phyloP scores from a whole-genome alignment of 2,888 invertebrate species.

The Cephonodes hylas region DNA sequence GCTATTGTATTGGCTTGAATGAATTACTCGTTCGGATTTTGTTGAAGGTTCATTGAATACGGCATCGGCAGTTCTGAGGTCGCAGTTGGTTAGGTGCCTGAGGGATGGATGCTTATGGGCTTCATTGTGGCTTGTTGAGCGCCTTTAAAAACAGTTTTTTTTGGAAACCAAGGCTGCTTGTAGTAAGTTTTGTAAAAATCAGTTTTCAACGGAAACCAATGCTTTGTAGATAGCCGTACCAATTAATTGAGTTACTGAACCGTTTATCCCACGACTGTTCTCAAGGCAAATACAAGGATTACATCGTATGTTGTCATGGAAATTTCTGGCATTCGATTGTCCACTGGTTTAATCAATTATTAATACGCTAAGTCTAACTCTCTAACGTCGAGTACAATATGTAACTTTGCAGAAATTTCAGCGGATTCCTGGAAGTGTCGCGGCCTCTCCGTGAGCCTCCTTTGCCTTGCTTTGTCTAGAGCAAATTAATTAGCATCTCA shows the following conservation, averaged over 20 bases:
- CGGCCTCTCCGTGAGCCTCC: not conserved
- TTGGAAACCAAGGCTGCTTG: too few relatives aligned
- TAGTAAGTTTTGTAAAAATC: too few relatives aligned
- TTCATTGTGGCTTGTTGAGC: too few relatives aligned
- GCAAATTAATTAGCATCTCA: constrained; percentile 8
- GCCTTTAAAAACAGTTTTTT: too few relatives aligned
- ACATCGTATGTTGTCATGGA: not conserved
- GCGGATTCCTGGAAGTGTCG: not conserved
- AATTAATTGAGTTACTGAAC: too few relatives aligned
- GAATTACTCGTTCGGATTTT: not conserved
- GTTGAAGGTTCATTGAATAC: too few relatives aligned
- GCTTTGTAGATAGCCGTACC: too few relatives aligned
- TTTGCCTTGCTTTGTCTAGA: not conserved
- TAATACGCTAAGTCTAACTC: not conserved
- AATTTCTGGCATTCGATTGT: not conserved
- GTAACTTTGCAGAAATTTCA: not conserved
- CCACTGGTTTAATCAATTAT: not conserved
- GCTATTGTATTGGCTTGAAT: not conserved
- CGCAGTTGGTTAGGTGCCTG: too few relatives aligned
- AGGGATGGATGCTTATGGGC: too few relatives aligned
- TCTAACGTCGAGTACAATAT: not conserved
- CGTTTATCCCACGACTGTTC: not conserved
- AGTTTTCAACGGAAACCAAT: too few relatives aligned
- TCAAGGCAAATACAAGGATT: not conserved
- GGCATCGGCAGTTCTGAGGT: too few relatives aligned